Conservation (phyloP, 2,797 vertebrate species). For the Periophthalmus magnuspinnatus region DNA sequence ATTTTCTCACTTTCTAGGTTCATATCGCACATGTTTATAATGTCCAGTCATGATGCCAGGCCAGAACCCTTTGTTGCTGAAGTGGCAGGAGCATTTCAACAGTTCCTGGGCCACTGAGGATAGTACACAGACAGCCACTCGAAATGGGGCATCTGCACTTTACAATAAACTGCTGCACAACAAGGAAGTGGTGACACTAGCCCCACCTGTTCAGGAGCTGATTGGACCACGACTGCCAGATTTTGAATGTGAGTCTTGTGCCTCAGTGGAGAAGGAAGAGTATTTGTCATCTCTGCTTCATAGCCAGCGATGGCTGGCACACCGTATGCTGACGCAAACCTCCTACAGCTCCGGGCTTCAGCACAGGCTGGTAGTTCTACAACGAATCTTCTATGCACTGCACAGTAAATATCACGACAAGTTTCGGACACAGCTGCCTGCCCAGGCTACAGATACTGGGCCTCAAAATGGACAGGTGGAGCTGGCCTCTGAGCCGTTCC, state of each 20-base stretch:
- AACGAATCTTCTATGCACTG: conserved; percentile 82
- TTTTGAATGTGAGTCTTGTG: conserved; percentile 80
- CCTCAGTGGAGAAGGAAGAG: conserved; percentile 78
- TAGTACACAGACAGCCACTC: conserved; percentile 67
- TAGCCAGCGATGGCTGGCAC: conserved; percentile 81
- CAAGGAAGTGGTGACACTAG: conserved; percentile 81
- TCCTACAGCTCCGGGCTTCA: conserved; percentile 79
- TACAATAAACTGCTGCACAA: conserved; percentile 79
- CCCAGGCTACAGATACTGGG: conserved; percentile 65
- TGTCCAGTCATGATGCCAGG: conserved; percentile 82
- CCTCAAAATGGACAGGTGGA: conserved; percentile 71
- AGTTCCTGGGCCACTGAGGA: conserved; percentile 83
- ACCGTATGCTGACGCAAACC: conserved; percentile 78
- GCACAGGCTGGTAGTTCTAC: conserved; percentile 77
- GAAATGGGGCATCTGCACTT: conserved; percentile 71
- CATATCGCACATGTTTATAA: conserved; percentile 64
- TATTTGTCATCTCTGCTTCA: conserved; percentile 80
- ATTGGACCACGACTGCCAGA: conserved; percentile 81
- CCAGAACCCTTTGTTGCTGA: conserved; percentile 83
- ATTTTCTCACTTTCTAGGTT: conserved; percentile 50
- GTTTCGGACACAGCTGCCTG: conserved; percentile 67
- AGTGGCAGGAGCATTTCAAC: conserved; percentile 87
- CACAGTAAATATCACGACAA: conserved; percentile 84
- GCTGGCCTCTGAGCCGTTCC: conserved; percentile 68
- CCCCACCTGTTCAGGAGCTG: conserved; percentile 81